These are phyloP conservation scores for Hylaeus volcanicus DNA, from an alignment of 1,140 invertebrate genomes.

Conservation along the genomic window DNA sequence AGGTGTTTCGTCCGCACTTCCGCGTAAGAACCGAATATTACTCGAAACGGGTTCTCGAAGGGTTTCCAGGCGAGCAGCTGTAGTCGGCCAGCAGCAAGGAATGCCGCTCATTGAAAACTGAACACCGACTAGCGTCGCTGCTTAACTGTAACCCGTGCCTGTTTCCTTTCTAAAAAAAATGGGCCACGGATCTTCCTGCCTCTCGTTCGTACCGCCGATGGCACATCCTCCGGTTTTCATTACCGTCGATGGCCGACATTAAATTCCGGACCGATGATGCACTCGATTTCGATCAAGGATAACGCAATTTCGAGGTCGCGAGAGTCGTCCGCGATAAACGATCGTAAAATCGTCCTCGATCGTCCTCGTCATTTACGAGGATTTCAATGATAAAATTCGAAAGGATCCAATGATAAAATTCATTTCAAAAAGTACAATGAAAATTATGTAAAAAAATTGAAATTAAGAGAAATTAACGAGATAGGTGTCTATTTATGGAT, in stretches of 20 bases:
- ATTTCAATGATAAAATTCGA: no score
- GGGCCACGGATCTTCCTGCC: conserved; percentile 59
- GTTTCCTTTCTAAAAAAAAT: conserved; percentile 73
- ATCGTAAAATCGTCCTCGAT: background rate
- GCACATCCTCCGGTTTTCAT: conserved; percentile 10
- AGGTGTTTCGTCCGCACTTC: conserved; percentile 40
- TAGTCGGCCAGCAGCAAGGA: conserved; percentile 41
- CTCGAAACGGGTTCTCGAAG: conserved; percentile 45
- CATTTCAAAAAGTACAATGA: no score
- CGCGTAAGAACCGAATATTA: conserved; percentile 50
- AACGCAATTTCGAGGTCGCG: background rate
- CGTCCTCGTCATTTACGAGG: no score
- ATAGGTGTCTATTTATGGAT: background rate
- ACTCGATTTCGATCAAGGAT: conserved; percentile 13
- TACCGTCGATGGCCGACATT: conserved; percentile 33
- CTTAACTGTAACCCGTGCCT: conserved; percentile 71
- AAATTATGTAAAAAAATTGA: no score
- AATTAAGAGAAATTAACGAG: no score
- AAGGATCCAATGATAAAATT: no score
- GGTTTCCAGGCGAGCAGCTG: conserved; percentile 51
- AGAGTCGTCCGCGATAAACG: background rate
- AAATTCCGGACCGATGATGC: conserved; percentile 10
- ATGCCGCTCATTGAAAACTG: conserved; percentile 63
- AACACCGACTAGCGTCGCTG: conserved; percentile 52
- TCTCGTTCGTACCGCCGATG: conserved; percentile 16